phyloP scores from a whole-genome alignment of 2,797 vertebrate genomes.

The Pantherophis alleghaniensis region DNA sequence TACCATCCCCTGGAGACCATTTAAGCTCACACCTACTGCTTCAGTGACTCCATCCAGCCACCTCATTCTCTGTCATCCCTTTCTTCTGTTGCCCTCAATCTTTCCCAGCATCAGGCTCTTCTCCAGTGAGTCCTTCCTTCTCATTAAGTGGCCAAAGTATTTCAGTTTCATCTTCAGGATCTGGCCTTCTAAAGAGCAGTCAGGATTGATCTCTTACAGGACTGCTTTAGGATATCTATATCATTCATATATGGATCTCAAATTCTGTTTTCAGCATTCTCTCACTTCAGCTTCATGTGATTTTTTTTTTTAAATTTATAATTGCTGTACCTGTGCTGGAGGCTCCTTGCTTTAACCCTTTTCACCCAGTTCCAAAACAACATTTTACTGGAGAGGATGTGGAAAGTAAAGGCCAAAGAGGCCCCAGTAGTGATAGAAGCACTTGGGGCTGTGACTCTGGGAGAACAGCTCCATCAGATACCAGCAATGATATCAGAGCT shows the following conservation, averaged over 20 bases:
- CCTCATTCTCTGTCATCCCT: too few species aligned
- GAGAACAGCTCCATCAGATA: not conserved
- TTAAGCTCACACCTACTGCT: too few species aligned
- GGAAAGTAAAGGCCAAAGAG: not conserved
- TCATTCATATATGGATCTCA: not conserved
- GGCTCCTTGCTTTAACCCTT: not conserved
- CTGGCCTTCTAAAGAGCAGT: too few species aligned
- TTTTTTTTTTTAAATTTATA: not conserved
- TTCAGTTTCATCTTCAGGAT: too few species aligned
- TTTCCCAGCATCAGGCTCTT: too few species aligned
- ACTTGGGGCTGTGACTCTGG: not conserved
- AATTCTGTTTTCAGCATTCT: not conserved
- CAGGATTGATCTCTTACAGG: too few species aligned
- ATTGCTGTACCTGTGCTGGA: not conserved
- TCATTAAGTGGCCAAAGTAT: too few species aligned
- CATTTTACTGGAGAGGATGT: not conserved
- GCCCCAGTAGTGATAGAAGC: not conserved
- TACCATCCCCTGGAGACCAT: too few species aligned
- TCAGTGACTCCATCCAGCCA: too few species aligned
- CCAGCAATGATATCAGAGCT: not conserved
- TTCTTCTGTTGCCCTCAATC: too few species aligned
- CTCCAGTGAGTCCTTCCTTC: too few species aligned
- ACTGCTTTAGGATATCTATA: too few species aligned
- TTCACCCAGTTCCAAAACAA: not conserved
- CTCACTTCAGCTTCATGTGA: not conserved